Percentiles rank a stretch among this genome's conserved stretches.
Conservation (phyloP, 2,888 invertebrate species). For the Volucella bombylans region DNA sequence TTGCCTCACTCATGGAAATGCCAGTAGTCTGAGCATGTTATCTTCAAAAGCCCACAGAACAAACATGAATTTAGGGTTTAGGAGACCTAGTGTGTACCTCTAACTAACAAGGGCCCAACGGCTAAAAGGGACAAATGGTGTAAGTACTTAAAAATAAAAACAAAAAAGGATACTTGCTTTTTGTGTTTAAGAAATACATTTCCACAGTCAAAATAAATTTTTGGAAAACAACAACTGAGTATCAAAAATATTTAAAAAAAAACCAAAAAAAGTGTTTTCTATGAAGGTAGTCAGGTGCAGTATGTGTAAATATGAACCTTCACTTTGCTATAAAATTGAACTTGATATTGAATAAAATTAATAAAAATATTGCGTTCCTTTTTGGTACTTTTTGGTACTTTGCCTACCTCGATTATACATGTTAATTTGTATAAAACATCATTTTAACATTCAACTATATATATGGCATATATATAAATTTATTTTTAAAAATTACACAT, state of each 20-base stretch:
- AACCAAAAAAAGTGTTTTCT: neutral
- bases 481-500: neutral
- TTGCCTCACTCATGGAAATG: too few species aligned
- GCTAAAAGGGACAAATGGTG: too few species aligned
- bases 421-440: constrained; percentile 1
- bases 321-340: constrained; percentile 8
- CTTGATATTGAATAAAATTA: neutral
- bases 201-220: too few species aligned
- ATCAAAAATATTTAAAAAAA: neutral
- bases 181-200: neutral
- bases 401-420: neutral
- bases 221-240: neutral
- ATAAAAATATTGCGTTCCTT: constrained; percentile 30
- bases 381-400: neutral
- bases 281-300: constrained; percentile 13
- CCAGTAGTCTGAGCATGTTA: too few species aligned
- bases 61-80: too few species aligned
- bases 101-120: too few species aligned
- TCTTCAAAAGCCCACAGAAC: too few species aligned
- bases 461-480: too few species aligned
- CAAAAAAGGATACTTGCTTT: neutral
- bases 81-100: too few species aligned
- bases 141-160: too few species aligned
- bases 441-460: neutral
- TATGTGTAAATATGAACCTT: neutral